Evolutionary conservation across 2,888 invertebrate genomes (phyloP).

Genomic region (Parasteatoda lunata): DNA sequence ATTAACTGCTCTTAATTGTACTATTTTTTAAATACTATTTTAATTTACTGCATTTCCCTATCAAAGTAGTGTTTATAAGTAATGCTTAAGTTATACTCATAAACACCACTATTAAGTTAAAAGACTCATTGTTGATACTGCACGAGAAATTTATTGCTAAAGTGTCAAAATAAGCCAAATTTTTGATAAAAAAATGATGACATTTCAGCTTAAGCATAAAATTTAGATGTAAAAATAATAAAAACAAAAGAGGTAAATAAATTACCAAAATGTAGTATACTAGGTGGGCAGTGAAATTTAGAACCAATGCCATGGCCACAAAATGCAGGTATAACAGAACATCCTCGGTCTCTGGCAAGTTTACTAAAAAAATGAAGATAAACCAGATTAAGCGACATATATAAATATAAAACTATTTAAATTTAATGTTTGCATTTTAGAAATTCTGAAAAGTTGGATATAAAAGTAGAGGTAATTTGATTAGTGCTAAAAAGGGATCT

Average conservation of each 20-base stretch:
- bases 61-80: too few species aligned
- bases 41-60: too few species aligned
- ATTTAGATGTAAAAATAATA: neutral
- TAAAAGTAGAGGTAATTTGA: neutral
- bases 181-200: too few species aligned
- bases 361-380: conserved; percentile 18
- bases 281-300: conserved; percentile 94
- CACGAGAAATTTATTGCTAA: too few species aligned
- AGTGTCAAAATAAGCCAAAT: too few species aligned
- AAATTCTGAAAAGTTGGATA: neutral
- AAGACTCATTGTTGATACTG: too few species aligned
- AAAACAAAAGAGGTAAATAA: neutral
- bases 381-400: neutral
- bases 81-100: too few species aligned
- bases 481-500: neutral
- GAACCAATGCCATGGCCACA: conserved; percentile 94
- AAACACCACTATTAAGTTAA: too few species aligned
- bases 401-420: neutral
- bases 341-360: conserved; percentile 80
- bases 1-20: too few species aligned
- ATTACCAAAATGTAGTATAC: conserved; percentile 87
- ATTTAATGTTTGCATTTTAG: too few species aligned
- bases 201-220: neutral
- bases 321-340: conserved; percentile 85
- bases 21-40: too few species aligned